Conservation (phyloP, 2,797 vertebrate genomes). For the Argyrosomus regius region DNA sequence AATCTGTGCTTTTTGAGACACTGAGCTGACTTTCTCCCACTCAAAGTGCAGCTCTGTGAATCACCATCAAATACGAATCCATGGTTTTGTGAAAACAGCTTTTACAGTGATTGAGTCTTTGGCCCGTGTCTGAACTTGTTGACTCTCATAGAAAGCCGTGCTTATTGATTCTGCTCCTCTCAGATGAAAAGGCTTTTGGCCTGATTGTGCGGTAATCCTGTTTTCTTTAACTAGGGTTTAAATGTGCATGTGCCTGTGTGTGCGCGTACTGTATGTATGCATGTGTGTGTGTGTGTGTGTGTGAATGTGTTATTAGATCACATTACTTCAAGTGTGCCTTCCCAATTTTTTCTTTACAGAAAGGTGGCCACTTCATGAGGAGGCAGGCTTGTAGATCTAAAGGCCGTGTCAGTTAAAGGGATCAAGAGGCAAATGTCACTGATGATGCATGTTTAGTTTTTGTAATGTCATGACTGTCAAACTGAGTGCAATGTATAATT, state of each 20-base stretch:
- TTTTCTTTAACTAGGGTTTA: conserved; percentile 70
- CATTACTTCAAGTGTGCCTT: conserved; percentile 32
- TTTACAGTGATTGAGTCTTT: conserved; percentile 60
- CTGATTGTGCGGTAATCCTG: conserved; percentile 77
- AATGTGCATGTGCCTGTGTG: conserved; percentile 10
- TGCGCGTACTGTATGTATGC: background rate
- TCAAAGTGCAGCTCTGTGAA: conserved; percentile 36
- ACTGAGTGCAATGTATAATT: background rate
- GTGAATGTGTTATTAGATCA: conserved; percentile 34
- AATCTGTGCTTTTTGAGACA: conserved; percentile 35
- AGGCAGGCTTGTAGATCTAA: background rate
- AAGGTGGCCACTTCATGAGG: conserved; percentile 7
- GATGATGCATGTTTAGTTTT: background rate
- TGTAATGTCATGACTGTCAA: background rate
- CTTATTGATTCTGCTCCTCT: conserved; percentile 78
- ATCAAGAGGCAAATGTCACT: background rate
- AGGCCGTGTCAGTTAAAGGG: background rate
- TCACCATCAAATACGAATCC: conserved; percentile 55
- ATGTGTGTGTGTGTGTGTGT: conserved; percentile 15
- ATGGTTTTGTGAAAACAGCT: conserved; percentile 63
- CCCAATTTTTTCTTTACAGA: conserved; percentile 13
- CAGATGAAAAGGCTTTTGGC: conserved; percentile 72
- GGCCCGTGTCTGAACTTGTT: conserved; percentile 82
- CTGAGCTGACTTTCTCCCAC: conserved; percentile 39
- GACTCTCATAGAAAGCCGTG: conserved; percentile 69